Evolutionary conservation across 2,888 invertebrate species (phyloP).

Genomic region (Yponomeuta plumbellus): DNA sequence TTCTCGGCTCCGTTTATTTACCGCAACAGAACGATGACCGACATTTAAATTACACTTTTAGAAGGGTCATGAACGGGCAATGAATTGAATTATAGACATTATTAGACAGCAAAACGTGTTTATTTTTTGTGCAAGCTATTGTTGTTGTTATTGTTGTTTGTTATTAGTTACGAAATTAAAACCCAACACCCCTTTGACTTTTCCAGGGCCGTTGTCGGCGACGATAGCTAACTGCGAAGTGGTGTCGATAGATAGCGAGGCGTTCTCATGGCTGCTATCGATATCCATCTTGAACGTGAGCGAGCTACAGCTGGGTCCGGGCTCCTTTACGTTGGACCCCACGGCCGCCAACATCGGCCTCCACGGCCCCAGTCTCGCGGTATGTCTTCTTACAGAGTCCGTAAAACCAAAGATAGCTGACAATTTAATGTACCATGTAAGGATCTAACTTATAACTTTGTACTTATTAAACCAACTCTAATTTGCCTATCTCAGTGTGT

Average conservation of each 20-base stretch:
- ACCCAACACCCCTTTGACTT: background rate
- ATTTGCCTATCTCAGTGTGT: no score
- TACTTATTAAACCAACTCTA: no score
- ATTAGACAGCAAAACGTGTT: background rate
- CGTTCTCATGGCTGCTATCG: constrained; percentile 80
- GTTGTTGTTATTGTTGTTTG: background rate
- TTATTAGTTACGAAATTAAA: background rate
- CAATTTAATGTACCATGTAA: no score
- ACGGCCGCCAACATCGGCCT: constrained; percentile 77
- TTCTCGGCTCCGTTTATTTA: constrained; percentile 16
- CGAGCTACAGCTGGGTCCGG: constrained; percentile 72
- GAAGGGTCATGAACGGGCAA: background rate
- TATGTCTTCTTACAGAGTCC: constrained; percentile 32
- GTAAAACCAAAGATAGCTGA: background rate
- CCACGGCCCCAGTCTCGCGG: constrained; percentile 79
- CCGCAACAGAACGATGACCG: constrained; percentile 4
- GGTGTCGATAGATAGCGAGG: constrained; percentile 77
- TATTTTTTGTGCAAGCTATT: background rate
- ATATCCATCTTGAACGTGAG: constrained; percentile 77
- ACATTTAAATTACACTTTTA: background rate
- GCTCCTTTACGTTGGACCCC: constrained; percentile 79
- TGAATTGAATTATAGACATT: background rate
- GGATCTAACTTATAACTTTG: no score
- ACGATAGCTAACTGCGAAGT: constrained; percentile 75
- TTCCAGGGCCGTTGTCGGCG: constrained; percentile 79